Base-by-base conservation (phyloP, 2,113 vertebrate species). In the Cygnus atratus region DNA sequence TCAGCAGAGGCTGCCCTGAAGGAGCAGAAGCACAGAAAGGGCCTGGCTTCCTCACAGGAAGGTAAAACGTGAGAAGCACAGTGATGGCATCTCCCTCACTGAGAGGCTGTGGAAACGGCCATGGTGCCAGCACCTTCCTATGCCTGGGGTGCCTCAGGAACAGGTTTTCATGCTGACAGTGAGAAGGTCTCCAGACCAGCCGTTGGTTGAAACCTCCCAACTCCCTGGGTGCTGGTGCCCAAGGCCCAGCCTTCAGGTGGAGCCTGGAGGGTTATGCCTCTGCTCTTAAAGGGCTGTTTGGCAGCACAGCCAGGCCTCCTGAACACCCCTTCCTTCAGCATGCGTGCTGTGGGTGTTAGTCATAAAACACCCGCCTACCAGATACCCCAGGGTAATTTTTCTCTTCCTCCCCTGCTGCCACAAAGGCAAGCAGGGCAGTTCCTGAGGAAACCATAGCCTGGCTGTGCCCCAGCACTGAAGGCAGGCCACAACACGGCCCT, bases 341-440 rank as follows among this genome's bases (percentile, higher is more conserved):
- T 0, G 8, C 10, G 3, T 26, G 3, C 26, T 55, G 59, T 3
- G 2, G 39, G 28, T 15, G 39, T 71, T 6, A 11, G 21, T 52
- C n/a, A 46, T 14, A 29, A 20, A 22, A 41, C 21, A 2, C 1
- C 54, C 9, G 2, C 20, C 15, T 54, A 11, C 25, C 41, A 57
- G 57, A 28, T 4, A 65, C 28, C 33, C 10, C 22, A 15, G n/a
- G 7, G 26, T 11, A 35, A 18, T 14, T 50, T 54, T 63, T 22
- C 41, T 24, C 19, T 31, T 52, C 31, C 61, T 62, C 4, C 37
- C 15, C 52, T 33, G 41, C 24, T 28, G 48, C 24, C 41, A 22
- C 0, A 8, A 46, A 33, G 39, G 26, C 22, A 7, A 26, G 28
- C 12, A 14, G 52, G 52, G 70, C 81, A 57, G 26, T 14, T 18